These are phyloP conservation scores for Lobophora halterata DNA, from an alignment of 2,888 invertebrate species.

Conservation along the genomic window DNA sequence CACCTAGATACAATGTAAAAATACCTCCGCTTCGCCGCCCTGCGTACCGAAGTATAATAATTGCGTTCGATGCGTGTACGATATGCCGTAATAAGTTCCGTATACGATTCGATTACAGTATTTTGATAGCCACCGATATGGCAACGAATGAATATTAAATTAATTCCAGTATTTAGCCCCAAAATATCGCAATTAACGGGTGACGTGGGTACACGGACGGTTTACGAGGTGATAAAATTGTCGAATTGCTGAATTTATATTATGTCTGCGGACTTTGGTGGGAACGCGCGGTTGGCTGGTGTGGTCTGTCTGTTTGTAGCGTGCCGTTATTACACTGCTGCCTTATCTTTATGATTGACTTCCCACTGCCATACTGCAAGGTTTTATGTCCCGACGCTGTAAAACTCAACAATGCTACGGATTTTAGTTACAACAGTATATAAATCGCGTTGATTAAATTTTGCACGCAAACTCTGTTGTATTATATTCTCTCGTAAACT, in stretches of 20 bases:
- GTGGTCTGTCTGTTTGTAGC: conserved; percentile 34
- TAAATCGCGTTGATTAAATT: conserved; percentile 21
- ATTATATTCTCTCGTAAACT: conserved; percentile 9
- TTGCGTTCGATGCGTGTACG: conserved; percentile 24
- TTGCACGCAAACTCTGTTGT: conserved; percentile 17
- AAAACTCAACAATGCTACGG: conserved; percentile 24
- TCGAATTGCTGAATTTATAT: conserved; percentile 40
- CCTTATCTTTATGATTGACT: conserved; percentile 54
- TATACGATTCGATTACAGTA: conserved; percentile 34
- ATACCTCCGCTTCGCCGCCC: conserved; percentile 7
- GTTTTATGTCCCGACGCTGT: conserved; percentile 27
- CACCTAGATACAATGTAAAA: too few relatives aligned
- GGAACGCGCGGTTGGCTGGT: conserved; percentile 29
- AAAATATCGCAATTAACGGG: conserved; percentile 60
- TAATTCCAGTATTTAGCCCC: conserved; percentile 55
- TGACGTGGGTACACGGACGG: conserved; percentile 44
- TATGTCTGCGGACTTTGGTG: conserved; percentile 19
- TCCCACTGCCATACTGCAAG: conserved; percentile 36
- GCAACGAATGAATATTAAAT: conserved; percentile 58
- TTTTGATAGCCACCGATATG: conserved; percentile 51
- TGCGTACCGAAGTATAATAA: conserved; percentile 17
- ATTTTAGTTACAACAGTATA: conserved; percentile 23
- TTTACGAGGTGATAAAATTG: conserved; percentile 62
- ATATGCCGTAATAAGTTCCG: conserved; percentile 38
- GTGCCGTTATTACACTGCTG: conserved; percentile 37